Conservation (phyloP, 2,797 vertebrate species). For the Danio choprae region DNA sequence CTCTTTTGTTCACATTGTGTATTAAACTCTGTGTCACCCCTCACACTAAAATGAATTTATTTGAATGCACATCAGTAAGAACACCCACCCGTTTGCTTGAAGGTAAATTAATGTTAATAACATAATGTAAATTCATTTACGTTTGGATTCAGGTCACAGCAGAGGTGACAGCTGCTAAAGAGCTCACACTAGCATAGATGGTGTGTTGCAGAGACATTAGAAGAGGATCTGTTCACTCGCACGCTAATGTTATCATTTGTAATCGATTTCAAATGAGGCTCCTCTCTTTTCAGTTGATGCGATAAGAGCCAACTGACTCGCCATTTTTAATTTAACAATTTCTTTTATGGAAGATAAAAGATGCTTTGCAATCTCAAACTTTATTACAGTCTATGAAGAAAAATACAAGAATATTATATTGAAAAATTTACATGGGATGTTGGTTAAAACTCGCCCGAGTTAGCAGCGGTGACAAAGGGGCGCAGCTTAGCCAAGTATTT, state of each 20-base stretch:
- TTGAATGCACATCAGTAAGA: not conserved
- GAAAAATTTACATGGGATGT: not conserved
- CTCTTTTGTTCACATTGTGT: not conserved
- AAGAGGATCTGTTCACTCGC: constrained; percentile 9
- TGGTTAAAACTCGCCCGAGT: not conserved
- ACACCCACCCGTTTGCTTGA: constrained; percentile 15
- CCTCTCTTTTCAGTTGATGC: constrained; percentile 19
- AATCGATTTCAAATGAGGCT: constrained; percentile 19
- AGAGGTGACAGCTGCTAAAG: constrained; percentile 25
- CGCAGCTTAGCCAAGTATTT: not conserved
- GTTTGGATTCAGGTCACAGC: constrained; percentile 22
- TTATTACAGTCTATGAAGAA: constrained; percentile 14
- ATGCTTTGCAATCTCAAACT: constrained; percentile 20
- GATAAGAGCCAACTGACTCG: not conserved
- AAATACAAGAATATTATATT: not conserved
- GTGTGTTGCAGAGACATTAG: not conserved
- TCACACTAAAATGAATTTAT: constrained; percentile 20
- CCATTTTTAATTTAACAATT: constrained; percentile 13
- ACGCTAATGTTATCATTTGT: constrained; percentile 24
- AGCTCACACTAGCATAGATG: not conserved
- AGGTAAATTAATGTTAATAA: constrained; percentile 32
- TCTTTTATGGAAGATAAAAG: constrained; percentile 23
- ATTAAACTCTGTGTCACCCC: constrained; percentile 12
- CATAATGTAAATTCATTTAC: constrained; percentile 14
- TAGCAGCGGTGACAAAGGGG: not conserved